Evolutionary conservation across 64 coral and sea anemone species (phyloP).

Genomic region (Hydrozoanthus tunicans): DNA sequence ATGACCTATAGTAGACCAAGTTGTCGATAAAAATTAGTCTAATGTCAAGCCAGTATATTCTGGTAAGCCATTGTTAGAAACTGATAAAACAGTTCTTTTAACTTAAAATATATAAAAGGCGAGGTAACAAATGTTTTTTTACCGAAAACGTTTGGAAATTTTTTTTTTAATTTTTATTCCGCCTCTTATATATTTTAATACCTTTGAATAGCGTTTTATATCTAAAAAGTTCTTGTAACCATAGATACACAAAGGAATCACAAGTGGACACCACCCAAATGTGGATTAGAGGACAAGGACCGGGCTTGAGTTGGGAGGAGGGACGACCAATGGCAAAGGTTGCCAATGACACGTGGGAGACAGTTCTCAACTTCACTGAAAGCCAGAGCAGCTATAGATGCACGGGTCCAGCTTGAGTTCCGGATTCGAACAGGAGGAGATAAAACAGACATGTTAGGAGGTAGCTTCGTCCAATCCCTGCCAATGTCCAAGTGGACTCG

Average conservation of each 20-base stretch:
- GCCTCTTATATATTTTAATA: too few species aligned
- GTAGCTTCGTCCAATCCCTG: constrained; percentile 25
- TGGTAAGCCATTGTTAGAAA: too few species aligned
- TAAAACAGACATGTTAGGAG: constrained; percentile 45
- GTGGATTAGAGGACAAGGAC: constrained; percentile 53
- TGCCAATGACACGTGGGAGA: constrained; percentile 59
- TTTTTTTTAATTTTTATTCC: too few species aligned
- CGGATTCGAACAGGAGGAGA: constrained; percentile 40
- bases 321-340: constrained; percentile 19
- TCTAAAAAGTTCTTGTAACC: background rate
- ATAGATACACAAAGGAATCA: constrained; percentile 8
- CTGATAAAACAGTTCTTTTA: too few species aligned
- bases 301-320: constrained; percentile 50
- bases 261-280: constrained; percentile 13
- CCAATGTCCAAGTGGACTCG: constrained; percentile 40
- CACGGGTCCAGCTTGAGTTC: constrained; percentile 26
- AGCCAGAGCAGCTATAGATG: constrained; percentile 8
- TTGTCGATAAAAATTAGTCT: too few species aligned
- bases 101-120: too few species aligned
- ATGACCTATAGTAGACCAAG: too few species aligned
- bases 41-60: too few species aligned
- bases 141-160: too few species aligned
- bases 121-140: too few species aligned
- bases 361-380: constrained; percentile 14
- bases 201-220: too few species aligned